Base-by-base conservation (phyloP, 2,113 vertebrate species). In the Pollachius pollachius region DNA sequence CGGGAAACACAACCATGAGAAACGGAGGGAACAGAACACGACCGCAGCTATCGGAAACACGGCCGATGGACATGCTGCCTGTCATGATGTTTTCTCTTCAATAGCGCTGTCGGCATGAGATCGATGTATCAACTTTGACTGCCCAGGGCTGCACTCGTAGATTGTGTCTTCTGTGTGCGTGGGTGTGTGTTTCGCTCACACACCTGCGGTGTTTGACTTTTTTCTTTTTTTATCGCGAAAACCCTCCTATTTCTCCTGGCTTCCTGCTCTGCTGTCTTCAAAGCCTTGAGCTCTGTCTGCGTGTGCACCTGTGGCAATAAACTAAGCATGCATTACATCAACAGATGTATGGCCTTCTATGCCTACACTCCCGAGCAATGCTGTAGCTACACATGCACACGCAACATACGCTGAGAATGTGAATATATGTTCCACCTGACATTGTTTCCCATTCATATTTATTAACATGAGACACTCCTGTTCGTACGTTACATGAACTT, bases 261-360 rank as follows among this genome's bases (percentile, higher is more conserved):
- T 85, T 81, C 82, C 73, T 78, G 81, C 62, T 72, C 80, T 85
- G 78, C 73, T 57, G 34, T 70, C 75, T 78, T 89, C 78, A 86
- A 85, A 85, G 87, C 80, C 4, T 3, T 67, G 57, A 73, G 58
- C 56, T 52, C 27, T 1, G 34, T 66, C 65, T 48, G 71, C 70
- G 67, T 64, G 68, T 62, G 70, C 85, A 89, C 85, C 86, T 89
- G 84, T 72, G 76, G 71, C 76, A 73, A 83, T 87, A 82, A 84
- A 87, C 71, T 74, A 76, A 30, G 78, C 15, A 76, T 71, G 72
- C 64, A 72, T 58, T 66, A 70, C 75, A 74, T 70, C 64, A 48
- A 65, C 23, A 62, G 72, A 69, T 6, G 59, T 19, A 16, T 61
- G 52, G 71, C 64, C 65, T 59, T 48, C 70, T 27, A 11, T 25